Base-by-base conservation (phyloP, 1,140 invertebrate species). In the Pinna nobilis region DNA sequence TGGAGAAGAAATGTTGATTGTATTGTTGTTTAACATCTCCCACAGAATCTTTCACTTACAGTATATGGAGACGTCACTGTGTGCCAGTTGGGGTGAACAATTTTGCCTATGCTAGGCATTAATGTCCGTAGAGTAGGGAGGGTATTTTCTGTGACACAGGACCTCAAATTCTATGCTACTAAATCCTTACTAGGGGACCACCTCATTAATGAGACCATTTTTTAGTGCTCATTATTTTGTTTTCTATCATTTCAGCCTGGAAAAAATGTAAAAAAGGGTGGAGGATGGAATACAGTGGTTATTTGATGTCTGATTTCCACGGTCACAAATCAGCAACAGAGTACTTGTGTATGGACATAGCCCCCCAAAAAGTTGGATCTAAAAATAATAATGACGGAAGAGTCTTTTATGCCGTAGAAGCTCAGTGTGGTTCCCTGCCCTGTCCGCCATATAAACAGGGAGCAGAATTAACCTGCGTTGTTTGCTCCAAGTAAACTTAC, bases 401-500 rank as follows among this genome's bases (percentile, higher is more conserved):
- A 33, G 28, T 71, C 6, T 65, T 71, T 6, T 71, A 71, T 39
- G 18, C 60, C 0, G 70, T 71, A 23, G 39, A 71, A 32, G 61
- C 70, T 25, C 6, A n/a, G 0, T 64, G 70, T 65, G 70, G 70
- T 13, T 71, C 70, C 5, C 50, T 71, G 0, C 60, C 59, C 23
- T 71, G 70, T 33, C 70, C 70, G 20, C 70, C 60, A 7, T 71
- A 55, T 33, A 18, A 32, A 25, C 33, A 61, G 18, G 49, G 47
- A 25, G 37, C 33, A 20, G n/a, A 13, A 15, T 32, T 71, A 2
- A 1, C 35, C 2, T 71, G 70, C 37, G 70, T 65, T 23, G 60
- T 71, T 33, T 71, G 70, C 35, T 64, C 61, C n/a, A 71, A 41
- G 11, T 71, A 71, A 57, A 63, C 7, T 2, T n/a, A n/a, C n/a